Conservation (phyloP, 2,113 vertebrate genomes). For the Dromas ardeola region DNA sequence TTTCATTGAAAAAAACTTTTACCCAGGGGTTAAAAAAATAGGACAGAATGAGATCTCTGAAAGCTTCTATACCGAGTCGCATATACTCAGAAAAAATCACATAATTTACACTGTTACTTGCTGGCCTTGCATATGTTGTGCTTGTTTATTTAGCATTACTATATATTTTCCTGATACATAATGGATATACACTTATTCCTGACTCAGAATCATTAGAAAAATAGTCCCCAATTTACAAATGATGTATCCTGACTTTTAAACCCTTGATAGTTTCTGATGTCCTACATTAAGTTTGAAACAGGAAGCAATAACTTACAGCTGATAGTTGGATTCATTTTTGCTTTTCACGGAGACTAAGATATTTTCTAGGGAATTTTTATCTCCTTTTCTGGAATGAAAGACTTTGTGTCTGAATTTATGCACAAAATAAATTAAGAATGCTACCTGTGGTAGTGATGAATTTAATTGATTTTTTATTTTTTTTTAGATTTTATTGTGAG, state of each 20-base stretch:
- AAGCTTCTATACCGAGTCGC: neutral
- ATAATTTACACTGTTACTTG: neutral
- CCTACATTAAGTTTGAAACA: neutral
- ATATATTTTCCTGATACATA: neutral
- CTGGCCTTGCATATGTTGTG: neutral
- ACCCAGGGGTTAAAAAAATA: neutral
- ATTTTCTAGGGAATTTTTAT: neutral
- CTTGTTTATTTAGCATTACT: neutral
- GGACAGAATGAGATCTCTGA: neutral
- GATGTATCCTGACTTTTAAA: neutral
- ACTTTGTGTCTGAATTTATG: neutral
- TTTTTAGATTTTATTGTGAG: neutral
- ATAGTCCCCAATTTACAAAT: neutral
- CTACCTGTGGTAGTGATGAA: accelerated
- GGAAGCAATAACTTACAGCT: neutral
- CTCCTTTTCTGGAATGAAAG: neutral
- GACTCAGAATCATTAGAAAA: neutral
- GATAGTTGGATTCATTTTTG: neutral
- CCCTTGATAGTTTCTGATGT: neutral
- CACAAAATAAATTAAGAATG: neutral
- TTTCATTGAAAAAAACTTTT: neutral
- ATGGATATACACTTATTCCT: neutral
- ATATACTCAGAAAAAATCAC: neutral
- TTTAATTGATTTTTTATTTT: neutral
- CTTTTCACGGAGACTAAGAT: neutral